Base-by-base conservation (phyloP, 2,888 invertebrate genomes). In the Luperina nickerlii region DNA sequence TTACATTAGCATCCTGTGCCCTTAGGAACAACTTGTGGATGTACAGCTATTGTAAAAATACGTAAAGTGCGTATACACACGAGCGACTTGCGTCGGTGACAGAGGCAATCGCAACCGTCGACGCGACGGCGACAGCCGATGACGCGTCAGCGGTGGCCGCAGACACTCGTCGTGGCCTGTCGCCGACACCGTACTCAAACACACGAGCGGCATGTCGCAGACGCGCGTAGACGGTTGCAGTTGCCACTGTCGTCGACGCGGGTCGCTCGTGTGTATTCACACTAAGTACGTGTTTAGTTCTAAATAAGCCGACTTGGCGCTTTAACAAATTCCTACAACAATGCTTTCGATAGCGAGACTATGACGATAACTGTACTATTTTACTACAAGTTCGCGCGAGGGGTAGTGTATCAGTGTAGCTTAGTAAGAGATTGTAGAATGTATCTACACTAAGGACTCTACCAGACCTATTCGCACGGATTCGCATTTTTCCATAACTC, bases 351-450 rank as follows among this genome's bases (percentile, higher is more conserved):
- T 78, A 42, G 54, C 78, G 8, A 70, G 32, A 15, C 18, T 2
- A 24, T 45, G n/a, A n/a, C 42, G 20, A 45, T 51, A 24, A 68
- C 13, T 62, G 13, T 15, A 63, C 15, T 42, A 27, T 65, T 48
- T 48, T 65, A 65, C 48, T 74, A 48, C 2, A 38, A 60, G 48
- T 42, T 57, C 24, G 13, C 13, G 57, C 18, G 9, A 72, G 54
- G 27, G n/a, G 42, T 20, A 80, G n/a, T 65, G 54, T 48, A 54
- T 81, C n/a, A 72, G 27, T 11, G 45, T 45, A 48, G n/a, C 24
- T 65, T 54, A 54, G 8, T 73, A 57, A 42, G 18, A 54, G 0
- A 63, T 63, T 42, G 18, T 63, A 62, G 62, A 78, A 79, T 71
- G 15, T 5, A n/a, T 62, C 24, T 38, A 18, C 42, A 71, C 45